Evolutionary conservation across 2,113 vertebrate genomes (phyloP), one percentile per base, ranked within the genome.

Genomic region (Podiceps cristatus): DNA sequence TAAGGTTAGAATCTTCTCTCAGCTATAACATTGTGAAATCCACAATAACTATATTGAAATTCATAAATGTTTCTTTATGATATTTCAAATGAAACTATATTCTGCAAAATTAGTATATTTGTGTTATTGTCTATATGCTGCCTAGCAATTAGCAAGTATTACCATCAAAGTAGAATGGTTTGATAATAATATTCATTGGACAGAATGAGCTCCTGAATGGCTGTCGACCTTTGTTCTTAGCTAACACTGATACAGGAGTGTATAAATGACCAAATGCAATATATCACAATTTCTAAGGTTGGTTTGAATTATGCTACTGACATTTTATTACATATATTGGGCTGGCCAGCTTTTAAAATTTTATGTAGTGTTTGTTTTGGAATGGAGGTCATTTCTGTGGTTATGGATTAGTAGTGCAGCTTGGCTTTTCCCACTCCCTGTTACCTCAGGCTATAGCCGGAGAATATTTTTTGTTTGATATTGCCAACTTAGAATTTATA

Each of bases 401-500:
- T 91, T 96, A 94, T 94, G 84, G 74, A 91, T 97, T 93, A 96
- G 87, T 37, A 82, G 92, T 33, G 68, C 69, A 91, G 80, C 89
- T 90, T 91, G 82, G 90, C 62, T 97, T 94, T 95, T 93, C 93
- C 76, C 77, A 81, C 81, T 95, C 80, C 44, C 66, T 73, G 24
- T 89, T 96, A 93, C 97, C 96, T 53, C 88, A 92, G 96, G 97
- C 90, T 82, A 80, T 28, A 96, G 72, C 66, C 10, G 18, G 89
- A 86, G 64, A 93, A 86, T 88, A 89, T 90, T 96, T 94, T 96
- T 95, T 97, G 73, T 91, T 87, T 97, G 69, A 96, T 96, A 93
- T 83, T 94, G 91, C 93, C 85, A 93, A 23, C 85, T 94, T 93
- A 84, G 76, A 97, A 97, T 97, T 97, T 97, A 97, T 97, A 96